Evolutionary conservation across 2,888 invertebrate species (phyloP).

Genomic region (Teleogryllus oceanicus): DNA sequence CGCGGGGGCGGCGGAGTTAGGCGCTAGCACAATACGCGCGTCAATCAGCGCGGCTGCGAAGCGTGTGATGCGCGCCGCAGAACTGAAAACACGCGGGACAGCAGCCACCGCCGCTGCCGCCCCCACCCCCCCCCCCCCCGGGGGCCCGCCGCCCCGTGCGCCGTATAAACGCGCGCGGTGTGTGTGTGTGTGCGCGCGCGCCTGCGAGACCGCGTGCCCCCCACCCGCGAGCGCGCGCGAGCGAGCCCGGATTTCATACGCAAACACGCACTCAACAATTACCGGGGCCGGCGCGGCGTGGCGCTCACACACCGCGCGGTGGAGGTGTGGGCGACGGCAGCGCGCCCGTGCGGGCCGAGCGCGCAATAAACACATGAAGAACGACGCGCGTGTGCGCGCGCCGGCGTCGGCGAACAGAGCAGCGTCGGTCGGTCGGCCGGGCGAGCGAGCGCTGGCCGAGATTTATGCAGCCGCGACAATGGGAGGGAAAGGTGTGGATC

Average conservation of each 20-base stretch:
- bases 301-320: not conserved
- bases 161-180: not conserved
- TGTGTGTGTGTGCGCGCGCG: not conserved
- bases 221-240: not conserved
- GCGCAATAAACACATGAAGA: conserved; percentile 18
- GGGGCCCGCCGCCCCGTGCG: not conserved
- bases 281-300: not conserved
- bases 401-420: not conserved
- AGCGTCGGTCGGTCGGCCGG: not conserved
- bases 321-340: not conserved
- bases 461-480: no score
- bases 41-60: not conserved
- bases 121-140: not conserved
- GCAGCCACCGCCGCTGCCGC: no score
- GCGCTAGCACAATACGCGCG: not conserved
- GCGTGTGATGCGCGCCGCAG: not conserved
- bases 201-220: not conserved
- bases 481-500: no score
- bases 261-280: conserved; percentile 7
- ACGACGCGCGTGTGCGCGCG: not conserved
- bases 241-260: not conserved
- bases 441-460: no score
- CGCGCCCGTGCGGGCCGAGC: not conserved
- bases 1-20: not conserved
- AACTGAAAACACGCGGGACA: not conserved